Conservation (phyloP, 2,888 invertebrate species). For the Thymelicus acteon region DNA sequence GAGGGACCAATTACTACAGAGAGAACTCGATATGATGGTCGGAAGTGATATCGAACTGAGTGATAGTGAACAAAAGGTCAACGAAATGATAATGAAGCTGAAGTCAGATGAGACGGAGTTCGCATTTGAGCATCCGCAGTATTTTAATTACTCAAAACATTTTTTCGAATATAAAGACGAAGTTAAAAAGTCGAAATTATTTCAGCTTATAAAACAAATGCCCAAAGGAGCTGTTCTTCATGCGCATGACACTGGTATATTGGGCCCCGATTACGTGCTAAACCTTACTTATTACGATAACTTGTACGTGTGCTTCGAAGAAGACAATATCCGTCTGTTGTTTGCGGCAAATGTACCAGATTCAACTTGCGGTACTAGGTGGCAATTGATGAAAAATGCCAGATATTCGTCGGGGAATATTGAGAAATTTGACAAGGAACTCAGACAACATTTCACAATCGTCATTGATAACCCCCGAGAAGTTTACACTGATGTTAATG, state of each 20-base stretch:
- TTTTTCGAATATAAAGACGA: constrained; percentile 86
- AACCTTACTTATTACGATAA: constrained; percentile 86
- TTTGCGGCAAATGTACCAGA: constrained; percentile 62
- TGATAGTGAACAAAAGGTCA: constrained; percentile 81
- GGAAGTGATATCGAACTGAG: constrained; percentile 82
- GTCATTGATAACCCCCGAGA: constrained; percentile 74
- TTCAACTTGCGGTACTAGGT: constrained; percentile 58
- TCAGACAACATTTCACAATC: constrained; percentile 83
- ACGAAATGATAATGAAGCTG: constrained; percentile 84
- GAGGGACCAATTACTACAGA: constrained; percentile 74
- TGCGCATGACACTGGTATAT: constrained; percentile 87
- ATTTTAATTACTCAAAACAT: constrained; percentile 87
- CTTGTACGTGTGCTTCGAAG: constrained; percentile 82
- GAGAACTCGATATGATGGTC: constrained; percentile 76
- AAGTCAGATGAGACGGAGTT: constrained; percentile 79
- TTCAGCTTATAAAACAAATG: constrained; percentile 86
- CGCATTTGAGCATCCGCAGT: constrained; percentile 73
- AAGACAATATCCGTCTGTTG: constrained; percentile 53
- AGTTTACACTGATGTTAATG: constrained; percentile 82
- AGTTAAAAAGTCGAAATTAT: constrained; percentile 86
- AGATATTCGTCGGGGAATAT: constrained; percentile 75
- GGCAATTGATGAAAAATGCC: constrained; percentile 80
- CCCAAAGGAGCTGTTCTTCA: constrained; percentile 92
- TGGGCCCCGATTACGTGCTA: constrained; percentile 86
- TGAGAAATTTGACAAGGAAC: constrained; percentile 77